Conservation (phyloP, 2,888 invertebrate species). For the Drosophila putrida region DNA sequence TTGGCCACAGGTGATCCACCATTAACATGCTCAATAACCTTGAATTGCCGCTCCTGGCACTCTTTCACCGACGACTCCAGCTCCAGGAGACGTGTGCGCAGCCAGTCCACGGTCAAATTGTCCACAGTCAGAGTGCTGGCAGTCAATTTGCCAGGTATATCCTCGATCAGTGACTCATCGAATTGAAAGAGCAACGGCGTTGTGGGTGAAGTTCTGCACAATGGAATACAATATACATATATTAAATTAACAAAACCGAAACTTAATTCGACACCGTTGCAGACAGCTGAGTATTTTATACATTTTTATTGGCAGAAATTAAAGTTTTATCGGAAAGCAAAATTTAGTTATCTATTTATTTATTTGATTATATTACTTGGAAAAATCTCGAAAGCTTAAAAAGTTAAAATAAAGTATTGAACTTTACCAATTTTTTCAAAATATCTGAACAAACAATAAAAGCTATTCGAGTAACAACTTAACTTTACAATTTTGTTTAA, state of each 20-base stretch:
- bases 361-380: too few species aligned
- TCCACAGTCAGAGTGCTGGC: slow-evolving; percentile 96
- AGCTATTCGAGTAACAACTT: too few species aligned
- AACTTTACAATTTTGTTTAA: too few species aligned
- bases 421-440: too few species aligned
- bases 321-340: too few species aligned
- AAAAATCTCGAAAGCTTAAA: too few species aligned
- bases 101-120: slow-evolving; percentile 95
- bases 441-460: not conserved
- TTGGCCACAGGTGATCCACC: slow-evolving; percentile 86
- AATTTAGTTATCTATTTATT: too few species aligned
- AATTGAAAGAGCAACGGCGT: slow-evolving; percentile 93
- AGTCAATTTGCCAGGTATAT: slow-evolving; percentile 93
- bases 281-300: too few species aligned
- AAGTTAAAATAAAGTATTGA: too few species aligned
- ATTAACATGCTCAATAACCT: slow-evolving; percentile 86
- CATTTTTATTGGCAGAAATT: too few species aligned
- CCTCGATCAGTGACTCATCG: slow-evolving; percentile 94
- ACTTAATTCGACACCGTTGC: too few species aligned
- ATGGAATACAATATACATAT: not conserved
- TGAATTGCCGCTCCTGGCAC: slow-evolving; percentile 90
- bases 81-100: slow-evolving; percentile 92
- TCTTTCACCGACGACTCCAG: slow-evolving; percentile 92
- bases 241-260: not conserved
- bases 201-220: slow-evolving; percentile 91